Evolutionary conservation across 1,140 invertebrate species (phyloP), one percentile per base, ranked within the genome.

Genomic region (Pygmarrhopalites habei): DNA sequence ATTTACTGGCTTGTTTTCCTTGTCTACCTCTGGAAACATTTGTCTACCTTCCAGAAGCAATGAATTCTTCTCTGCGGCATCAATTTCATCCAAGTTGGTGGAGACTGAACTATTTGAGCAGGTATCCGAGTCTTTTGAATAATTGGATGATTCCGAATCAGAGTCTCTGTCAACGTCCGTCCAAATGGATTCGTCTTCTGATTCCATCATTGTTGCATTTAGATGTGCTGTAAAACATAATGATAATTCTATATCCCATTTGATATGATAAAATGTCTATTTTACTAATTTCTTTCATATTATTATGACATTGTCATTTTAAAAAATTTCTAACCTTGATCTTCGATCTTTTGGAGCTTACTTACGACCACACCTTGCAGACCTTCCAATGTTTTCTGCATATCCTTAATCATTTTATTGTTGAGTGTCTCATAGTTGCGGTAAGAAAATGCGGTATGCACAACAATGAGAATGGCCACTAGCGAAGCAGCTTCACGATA

Each of bases 391-490:
- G 25, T 32, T 7, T 5, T 7, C 5, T 56, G 3, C 17, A 78
- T 76, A 43, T 77, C 74, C 55, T 71, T 59, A 7, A 78, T 68
- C 4, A 76, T 63, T 25, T 65, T 59, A 66, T 77, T 75, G 61
- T 78, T 78, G 23, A 75, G 65, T 1, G 52, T 53, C 47, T 77
- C 73, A 49, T 74, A 69, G 60, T 79, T 76, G 23, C 71, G 67
- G 65, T 74, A 79, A 28, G 47, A 62, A 55, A 73, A 72, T 4
- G 71, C 72, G 47, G 69, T 68, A 21, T 71, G 52, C 2, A 60
- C 25, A 28, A 77, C 49, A 21, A 76, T 56, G n/a, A 71, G 3
- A 7, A 75, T 7, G 1, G 64, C 72, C 12, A 72, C 17, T 7
- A 67, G 7, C 14, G 64, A 64, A 51, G 67, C 71, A 1, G 73